Evolutionary conservation across 2,797 vertebrate species (phyloP), one percentile per base, ranked within the genome.

Genomic region (Cryptoblepharus egeriae): DNA sequence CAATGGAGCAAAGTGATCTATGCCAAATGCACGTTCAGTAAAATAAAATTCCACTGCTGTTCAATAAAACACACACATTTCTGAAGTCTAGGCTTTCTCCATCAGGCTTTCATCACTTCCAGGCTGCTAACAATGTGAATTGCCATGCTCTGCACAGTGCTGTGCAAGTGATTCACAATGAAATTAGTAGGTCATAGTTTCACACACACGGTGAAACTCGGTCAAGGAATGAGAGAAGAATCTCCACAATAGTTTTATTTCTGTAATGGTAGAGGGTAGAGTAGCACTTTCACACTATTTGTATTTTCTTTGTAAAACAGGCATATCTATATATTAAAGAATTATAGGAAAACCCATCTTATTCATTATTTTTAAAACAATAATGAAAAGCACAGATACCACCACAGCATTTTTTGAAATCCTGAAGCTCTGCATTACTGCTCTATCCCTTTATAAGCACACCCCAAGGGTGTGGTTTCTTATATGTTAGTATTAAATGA

Each of bases 391-490:
- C 60, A 9, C 45, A 58, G 37, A 65, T 58, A 81, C 11, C 20
- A 49, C 0, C 0, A 83, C 83, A 84, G 5, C 76, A 49, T 61
- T 88, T 87, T 42, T 78, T 71, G 6, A 11, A 67, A 82, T 26
- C 18, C 70, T 81, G 80, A 73, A 68, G 70, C 49, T 9, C 45
- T 75, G 22, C 26, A 80, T 65, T 60, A 75, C 74, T 68, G 82
- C 83, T 88, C 88, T 80, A 77, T 80, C 85, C 86, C 75, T 71
- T 67, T 1, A 73, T 64, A 78, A 60, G 88, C 69, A 72, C n/a
- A 83, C 37, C 80, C 16, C 71, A 85, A 84, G 90, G 91, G 92
- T 85, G 93, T 93, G 92, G 92, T 89, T 91, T 90, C 28, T 35
- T 83, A 77, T 83, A 77, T 68, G 42, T 80, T 1, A 60, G 69